Base-by-base conservation (phyloP, 2,797 vertebrate genomes). In the Halcyon smyrnensis region DNA sequence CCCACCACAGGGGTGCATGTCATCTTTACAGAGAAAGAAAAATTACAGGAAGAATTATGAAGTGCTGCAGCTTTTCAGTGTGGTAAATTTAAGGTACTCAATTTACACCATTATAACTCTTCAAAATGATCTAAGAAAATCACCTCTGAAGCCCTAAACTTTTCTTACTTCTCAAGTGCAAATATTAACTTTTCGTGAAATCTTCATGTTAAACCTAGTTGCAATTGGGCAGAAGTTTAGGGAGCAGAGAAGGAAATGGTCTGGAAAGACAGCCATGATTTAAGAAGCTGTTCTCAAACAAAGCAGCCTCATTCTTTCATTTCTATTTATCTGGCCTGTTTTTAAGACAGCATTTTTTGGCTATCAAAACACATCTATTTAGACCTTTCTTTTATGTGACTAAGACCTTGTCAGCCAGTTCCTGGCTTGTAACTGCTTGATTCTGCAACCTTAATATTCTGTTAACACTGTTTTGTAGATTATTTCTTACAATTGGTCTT, bases 321-420 rank as follows among this genome's bases (percentile, higher is more conserved):
- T 92, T 95, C 62, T 95, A 11, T 94, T 95, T 93, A 88, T 62
- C 54, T 84, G 87, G 21, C 48, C 43, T 92, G 79, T 89, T 87
- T 78, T 84, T 67, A 54, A 65, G 82, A 78, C 10, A 80, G 4
- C 15, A 32, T n/a, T 83, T 95, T 79, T 81, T 87, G 53, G 48
- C 68, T 85, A 80, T 87, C 50, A 91, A 81, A 94, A 36, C 57
- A 89, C 54, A n/a, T 84, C 83, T 87, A 92, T 84, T 81, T 92
- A 68, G 15, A 39, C 75, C 41, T 87, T 77, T 83, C 57, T 77
- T 87, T 83, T 54, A 69, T 65, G 32, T 62, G 65, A 87, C 59
- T 63, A 41, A 85, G 63, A 71, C 34, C 34, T 75, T 85, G 71
- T 89, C 78, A 93, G 27, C 7, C 84, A 87, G 32, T 80, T 92